These are phyloP conservation scores for Platygyra sinensis DNA, from an alignment of 64 coral and sea anemone genomes.

Conservation along the genomic window DNA sequence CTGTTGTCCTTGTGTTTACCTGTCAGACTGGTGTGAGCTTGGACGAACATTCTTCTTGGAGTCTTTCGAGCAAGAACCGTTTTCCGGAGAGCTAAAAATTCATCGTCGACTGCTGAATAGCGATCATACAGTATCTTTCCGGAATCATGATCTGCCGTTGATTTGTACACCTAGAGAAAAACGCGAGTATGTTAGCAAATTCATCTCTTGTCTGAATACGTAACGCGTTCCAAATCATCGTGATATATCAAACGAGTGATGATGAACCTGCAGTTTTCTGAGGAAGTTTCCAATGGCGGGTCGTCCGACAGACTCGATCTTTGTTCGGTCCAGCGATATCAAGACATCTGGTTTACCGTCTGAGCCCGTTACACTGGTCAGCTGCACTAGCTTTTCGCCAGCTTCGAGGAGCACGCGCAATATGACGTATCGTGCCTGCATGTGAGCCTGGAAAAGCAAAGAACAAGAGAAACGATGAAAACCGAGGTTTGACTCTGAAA, in stretches of 20 bases:
- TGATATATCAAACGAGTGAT: background rate
- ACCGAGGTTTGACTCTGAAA: too few relatives aligned
- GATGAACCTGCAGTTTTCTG: conserved; percentile 82
- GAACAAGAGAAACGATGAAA: background rate
- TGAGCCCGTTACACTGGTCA: conserved; percentile 59
- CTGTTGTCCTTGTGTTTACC: conserved; percentile 40
- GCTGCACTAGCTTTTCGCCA: conserved; percentile 74
- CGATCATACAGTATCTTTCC: conserved; percentile 77
- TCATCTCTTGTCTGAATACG: too few relatives aligned
- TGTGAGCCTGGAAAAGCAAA: conserved; percentile 75
- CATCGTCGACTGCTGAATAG: conserved; percentile 75
- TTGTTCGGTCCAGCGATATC: conserved; percentile 68
- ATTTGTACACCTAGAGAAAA: conserved; percentile 81
- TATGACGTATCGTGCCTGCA: conserved; percentile 98
- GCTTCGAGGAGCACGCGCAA: conserved; percentile 85
- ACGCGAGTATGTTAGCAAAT: background rate
- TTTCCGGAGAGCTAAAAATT: conserved; percentile 80
- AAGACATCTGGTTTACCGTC: conserved; percentile 85
- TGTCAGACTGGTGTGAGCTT: conserved; percentile 73
- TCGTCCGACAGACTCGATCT: conserved; percentile 89
- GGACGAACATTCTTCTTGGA: conserved; percentile 92
- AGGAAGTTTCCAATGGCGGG: conserved; percentile 86
- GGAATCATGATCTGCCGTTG: conserved; percentile 83
- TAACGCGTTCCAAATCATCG: too few relatives aligned
- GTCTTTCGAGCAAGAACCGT: conserved; percentile 87